Evolutionary conservation across 1,140 invertebrate genomes (phyloP).

Genomic region (Physella acuta): DNA sequence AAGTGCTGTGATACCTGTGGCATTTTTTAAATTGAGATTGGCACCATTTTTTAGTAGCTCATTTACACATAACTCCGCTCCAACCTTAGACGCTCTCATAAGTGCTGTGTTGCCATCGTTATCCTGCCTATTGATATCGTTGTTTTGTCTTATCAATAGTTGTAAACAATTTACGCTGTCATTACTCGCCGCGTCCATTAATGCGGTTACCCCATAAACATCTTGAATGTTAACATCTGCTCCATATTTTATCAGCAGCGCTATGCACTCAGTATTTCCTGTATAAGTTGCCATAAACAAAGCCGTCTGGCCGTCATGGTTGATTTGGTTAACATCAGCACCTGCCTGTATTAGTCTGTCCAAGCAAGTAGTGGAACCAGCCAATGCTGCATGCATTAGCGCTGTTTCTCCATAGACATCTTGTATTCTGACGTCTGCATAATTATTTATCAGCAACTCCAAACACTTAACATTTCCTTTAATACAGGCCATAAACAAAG

Average conservation of each 20-base stretch:
- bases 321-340: neutral
- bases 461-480: too few species aligned
- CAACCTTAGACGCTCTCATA: neutral
- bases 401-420: too few species aligned
- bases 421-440: too few species aligned
- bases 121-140: neutral
- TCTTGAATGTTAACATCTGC: conserved; percentile 6
- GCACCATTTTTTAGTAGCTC: too few species aligned
- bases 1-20: too few species aligned
- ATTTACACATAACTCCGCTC: too few species aligned
- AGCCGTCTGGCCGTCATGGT: conserved; percentile 6
- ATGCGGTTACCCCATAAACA: neutral
- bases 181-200: neutral
- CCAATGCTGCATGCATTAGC: neutral
- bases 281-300: neutral
- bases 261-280: neutral
- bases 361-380: neutral
- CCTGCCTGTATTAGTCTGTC: neutral
- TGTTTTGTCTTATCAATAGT: neutral
- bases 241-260: too few species aligned
- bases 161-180: too few species aligned
- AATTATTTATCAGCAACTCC: too few species aligned
- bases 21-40: too few species aligned
- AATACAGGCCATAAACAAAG: too few species aligned
- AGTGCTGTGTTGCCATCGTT: neutral